A percentile compares a stretch with the other conserved stretches of the same genome.
Conservation (phyloP, 2,888 invertebrate species). For the Acanthoscelides obtectus region DNA sequence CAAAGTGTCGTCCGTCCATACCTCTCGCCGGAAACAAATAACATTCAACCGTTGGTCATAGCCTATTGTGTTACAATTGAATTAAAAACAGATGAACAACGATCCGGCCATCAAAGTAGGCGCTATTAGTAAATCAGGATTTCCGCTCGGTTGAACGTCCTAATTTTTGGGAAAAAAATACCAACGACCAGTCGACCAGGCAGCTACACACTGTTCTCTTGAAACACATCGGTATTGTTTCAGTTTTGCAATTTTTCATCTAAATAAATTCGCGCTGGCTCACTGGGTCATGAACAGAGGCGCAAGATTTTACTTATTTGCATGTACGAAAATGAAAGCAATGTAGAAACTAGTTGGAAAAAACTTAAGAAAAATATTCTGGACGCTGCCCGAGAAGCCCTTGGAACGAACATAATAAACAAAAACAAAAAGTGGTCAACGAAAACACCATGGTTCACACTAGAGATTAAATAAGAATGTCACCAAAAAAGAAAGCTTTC, state of each 20-base stretch:
- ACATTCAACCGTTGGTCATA: neutral
- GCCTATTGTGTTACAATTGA: slow-evolving; percentile 17
- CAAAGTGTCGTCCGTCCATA: slow-evolving; percentile 3
- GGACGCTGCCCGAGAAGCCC: too few species aligned
- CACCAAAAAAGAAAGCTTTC: too few species aligned
- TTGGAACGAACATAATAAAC: too few species aligned
- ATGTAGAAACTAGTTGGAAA: too few species aligned
- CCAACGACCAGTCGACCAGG: neutral
- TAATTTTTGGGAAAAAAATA: neutral
- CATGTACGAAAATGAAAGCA: too few species aligned
- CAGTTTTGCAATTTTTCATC: neutral
- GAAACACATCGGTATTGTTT: neutral
- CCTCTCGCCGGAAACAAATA: neutral
- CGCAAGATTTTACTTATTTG: neutral
- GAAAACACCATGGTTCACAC: too few species aligned
- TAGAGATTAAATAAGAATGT: too few species aligned
- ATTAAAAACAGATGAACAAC: slow-evolving; percentile 3
- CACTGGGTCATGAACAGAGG: neutral
- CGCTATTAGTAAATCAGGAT: neutral
- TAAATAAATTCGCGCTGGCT: neutral
- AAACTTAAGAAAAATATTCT: too few species aligned
- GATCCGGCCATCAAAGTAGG: neutral
- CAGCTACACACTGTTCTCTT: neutral
- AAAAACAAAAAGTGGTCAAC: too few species aligned
- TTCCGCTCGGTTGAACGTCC: neutral